Evolutionary conservation across 2,797 vertebrate genomes (phyloP).

Genomic region (Morus bassanus): DNA sequence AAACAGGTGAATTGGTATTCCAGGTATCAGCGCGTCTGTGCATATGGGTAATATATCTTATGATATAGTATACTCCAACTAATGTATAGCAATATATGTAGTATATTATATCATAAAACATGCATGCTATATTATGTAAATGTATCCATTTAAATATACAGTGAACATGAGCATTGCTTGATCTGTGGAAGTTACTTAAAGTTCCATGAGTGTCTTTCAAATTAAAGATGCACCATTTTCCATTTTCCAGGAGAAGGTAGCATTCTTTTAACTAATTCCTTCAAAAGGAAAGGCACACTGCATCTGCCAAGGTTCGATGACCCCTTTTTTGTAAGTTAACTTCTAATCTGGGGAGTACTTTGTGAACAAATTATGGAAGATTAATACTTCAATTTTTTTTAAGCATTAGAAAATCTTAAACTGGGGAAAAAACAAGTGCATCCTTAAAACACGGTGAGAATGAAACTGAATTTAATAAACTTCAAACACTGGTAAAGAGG

Average conservation of each 20-base stretch:
- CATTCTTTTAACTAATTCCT: neutral
- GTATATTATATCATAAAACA: neutral
- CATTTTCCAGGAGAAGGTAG: neutral
- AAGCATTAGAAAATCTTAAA: neutral
- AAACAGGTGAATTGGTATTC: neutral
- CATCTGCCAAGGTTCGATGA: neutral
- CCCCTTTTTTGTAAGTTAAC: neutral
- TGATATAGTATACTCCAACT: neutral
- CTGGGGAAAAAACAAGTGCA: neutral
- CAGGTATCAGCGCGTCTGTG: neutral
- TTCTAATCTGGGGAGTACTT: neutral
- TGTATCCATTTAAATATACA: neutral
- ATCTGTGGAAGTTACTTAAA: neutral
- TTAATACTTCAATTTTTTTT: neutral
- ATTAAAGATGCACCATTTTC: slow-evolving; percentile 64
- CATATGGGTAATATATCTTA: neutral
- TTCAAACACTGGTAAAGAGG: neutral
- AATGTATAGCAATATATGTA: neutral
- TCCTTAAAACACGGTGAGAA: slow-evolving; percentile 22
- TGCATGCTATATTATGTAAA: neutral
- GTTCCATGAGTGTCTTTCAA: neutral
- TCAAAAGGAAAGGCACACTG: neutral
- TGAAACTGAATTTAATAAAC: neutral
- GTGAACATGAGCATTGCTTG: neutral
- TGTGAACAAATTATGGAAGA: neutral